These are phyloP conservation scores for Pseudococcus viburni DNA, from an alignment of 2,888 invertebrate species.

Conservation along the genomic window DNA sequence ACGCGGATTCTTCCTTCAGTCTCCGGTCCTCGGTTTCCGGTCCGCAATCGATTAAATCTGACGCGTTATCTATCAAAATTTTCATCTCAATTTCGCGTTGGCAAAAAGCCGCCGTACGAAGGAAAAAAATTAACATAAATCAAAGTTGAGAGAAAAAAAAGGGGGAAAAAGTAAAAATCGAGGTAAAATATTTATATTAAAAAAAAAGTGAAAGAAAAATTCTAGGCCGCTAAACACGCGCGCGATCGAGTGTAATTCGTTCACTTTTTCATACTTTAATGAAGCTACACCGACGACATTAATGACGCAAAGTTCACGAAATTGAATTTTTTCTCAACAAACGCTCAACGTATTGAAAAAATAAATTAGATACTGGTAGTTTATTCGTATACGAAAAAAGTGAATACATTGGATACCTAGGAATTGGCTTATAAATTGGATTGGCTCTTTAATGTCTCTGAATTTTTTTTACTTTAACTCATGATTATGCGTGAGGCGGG, in stretches of 20 bases:
- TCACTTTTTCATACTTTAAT: background rate
- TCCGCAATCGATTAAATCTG: background rate
- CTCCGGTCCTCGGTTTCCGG: background rate
- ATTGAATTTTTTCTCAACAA: background rate
- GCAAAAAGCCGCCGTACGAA: background rate
- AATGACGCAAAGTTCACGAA: background rate
- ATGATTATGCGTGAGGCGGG: too few species aligned
- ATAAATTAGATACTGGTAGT: too few species aligned
- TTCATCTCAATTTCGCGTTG: background rate
- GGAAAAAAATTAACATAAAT: background rate
- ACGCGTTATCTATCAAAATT: slow-evolving; percentile 14
- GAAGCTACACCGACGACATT: background rate
- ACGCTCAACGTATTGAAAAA: background rate
- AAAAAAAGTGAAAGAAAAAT: background rate
- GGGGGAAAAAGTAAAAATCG: background rate
- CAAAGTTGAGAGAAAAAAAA: background rate
- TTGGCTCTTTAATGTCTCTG: too few species aligned
- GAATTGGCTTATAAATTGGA: too few species aligned
- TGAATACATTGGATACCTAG: too few species aligned
- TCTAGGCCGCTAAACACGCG: background rate
- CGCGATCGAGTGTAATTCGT: background rate
- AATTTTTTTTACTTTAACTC: too few species aligned
- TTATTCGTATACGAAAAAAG: too few species aligned
- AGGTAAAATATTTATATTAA: background rate
- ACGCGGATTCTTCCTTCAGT: background rate